Evolutionary conservation across 1,140 invertebrate species (phyloP).

Genomic region (Idris sp.): DNA sequence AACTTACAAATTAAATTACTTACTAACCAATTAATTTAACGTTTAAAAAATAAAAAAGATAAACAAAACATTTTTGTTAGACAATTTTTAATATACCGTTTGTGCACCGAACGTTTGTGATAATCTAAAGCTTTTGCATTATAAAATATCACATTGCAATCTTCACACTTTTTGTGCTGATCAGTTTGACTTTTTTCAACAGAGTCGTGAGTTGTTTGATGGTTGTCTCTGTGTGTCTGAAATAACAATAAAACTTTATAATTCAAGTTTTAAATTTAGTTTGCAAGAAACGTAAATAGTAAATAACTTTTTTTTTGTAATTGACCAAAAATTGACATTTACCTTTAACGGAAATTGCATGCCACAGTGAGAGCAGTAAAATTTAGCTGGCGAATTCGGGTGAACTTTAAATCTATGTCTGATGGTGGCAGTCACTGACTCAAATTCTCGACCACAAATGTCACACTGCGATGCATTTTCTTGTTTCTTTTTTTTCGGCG

Average conservation of each 20-base stretch:
- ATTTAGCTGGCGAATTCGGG: slow-evolving; percentile 81
- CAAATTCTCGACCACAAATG: slow-evolving; percentile 81
- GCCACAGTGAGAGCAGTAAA: slow-evolving; percentile 84
- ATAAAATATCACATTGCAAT: slow-evolving; percentile 81
- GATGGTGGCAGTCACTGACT: slow-evolving; percentile 82
- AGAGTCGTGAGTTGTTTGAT: slow-evolving; percentile 77
- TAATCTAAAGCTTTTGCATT: slow-evolving; percentile 81
- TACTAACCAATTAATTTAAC: too few relatives aligned
- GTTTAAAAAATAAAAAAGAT: too few relatives aligned
- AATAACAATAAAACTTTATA: too few relatives aligned
- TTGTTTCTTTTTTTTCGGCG: slow-evolving; percentile 57
- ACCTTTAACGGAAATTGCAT: slow-evolving; percentile 85
- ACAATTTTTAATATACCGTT: slow-evolving; percentile 72
- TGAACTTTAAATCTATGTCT: slow-evolving; percentile 84
- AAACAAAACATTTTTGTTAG: too few relatives aligned
- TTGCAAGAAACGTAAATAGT: too few relatives aligned
- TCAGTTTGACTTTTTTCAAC: slow-evolving; percentile 72
- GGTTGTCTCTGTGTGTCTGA: slow-evolving; percentile 81
- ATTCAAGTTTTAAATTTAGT: too few relatives aligned
- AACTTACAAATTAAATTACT: too few relatives aligned
- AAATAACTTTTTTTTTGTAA: too few relatives aligned
- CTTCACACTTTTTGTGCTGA: slow-evolving; percentile 77
- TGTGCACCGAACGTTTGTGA: slow-evolving; percentile 82
- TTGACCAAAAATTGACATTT: not conserved
- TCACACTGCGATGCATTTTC: slow-evolving; percentile 76